Conservation (phyloP, 1,140 invertebrate species). For the Cydia fagiglandana region DNA sequence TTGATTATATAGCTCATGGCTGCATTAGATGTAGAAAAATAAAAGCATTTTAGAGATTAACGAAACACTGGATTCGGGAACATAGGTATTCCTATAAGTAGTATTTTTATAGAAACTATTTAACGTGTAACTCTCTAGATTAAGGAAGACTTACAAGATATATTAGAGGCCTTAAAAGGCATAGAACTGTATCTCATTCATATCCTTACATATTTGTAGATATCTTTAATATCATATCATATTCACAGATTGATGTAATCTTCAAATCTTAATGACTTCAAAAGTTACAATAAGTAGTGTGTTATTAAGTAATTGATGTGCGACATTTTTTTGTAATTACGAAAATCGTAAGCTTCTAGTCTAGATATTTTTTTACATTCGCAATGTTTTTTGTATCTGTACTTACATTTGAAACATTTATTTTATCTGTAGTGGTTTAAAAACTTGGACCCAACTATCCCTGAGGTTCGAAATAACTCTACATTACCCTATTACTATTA, state of each 20-base stretch:
- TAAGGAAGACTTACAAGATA: conserved; percentile 12
- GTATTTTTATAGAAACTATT: conserved; percentile 45
- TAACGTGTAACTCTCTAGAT: conserved; percentile 24
- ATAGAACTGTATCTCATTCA: conserved; percentile 2
- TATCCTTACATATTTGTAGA: conserved; percentile 25
- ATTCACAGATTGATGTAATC: background rate
- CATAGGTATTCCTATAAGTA: conserved; percentile 51
- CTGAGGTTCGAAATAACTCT: too few species aligned
- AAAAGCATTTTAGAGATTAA: background rate
- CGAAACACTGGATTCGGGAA: conserved; percentile 50
- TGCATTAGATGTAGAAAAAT: conserved; percentile 7
- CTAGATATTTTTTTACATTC: too few species aligned
- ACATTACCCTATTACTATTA: too few species aligned
- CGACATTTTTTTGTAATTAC: background rate
- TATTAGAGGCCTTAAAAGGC: conserved; percentile 19
- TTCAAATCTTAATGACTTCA: conserved; percentile 3
- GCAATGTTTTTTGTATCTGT: too few species aligned
- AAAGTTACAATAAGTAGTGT: conserved; percentile 23
- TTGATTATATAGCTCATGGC: background rate
- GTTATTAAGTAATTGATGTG: background rate
- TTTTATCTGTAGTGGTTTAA: too few species aligned
- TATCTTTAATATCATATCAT: conserved; percentile 23
- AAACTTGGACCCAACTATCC: too few species aligned
- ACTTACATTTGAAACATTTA: too few species aligned
- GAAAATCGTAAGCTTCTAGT: too few species aligned